These are phyloP conservation scores for Agrenia bidenticulata DNA, from an alignment of 2,888 invertebrate species.

Conservation along the genomic window DNA sequence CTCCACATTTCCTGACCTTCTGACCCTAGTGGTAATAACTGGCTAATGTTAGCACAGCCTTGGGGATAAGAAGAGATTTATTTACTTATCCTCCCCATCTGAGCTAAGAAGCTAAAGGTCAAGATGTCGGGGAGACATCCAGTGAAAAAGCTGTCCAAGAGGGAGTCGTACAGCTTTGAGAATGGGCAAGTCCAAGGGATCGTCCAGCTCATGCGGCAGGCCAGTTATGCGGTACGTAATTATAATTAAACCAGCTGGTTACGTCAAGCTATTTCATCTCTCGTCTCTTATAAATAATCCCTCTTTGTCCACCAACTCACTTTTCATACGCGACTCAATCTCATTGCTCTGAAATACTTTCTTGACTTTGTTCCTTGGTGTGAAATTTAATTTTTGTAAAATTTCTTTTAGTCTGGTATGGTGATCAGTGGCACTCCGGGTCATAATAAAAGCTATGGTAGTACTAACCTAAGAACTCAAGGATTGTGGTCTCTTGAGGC, in stretches of 20 bases:
- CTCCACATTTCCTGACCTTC: too few relatives aligned
- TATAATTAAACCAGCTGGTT: too few relatives aligned
- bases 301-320: background rate
- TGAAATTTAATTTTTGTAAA: background rate
- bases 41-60: too few relatives aligned
- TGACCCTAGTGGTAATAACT: too few relatives aligned
- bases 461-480: background rate
- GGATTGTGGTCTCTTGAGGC: slow-evolving; percentile 13
- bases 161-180: slow-evolving; percentile 37
- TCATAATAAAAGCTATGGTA: slow-evolving; percentile 15
- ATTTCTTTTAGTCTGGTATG: slow-evolving; percentile 1
- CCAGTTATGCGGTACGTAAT: too few relatives aligned
- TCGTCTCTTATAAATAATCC: background rate
- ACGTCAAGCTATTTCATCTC: background rate
- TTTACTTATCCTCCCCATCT: too few relatives aligned
- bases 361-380: too few relatives aligned
- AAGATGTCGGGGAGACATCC: too few relatives aligned
- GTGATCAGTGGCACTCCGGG: background rate
- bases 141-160: slow-evolving; percentile 22
- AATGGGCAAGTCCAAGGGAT: slow-evolving; percentile 43
- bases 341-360: too few relatives aligned
- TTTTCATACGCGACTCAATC: background rate
- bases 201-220: slow-evolving; percentile 29
- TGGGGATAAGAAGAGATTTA: too few relatives aligned
- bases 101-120: too few relatives aligned